Conservation (phyloP, 2,113 vertebrate genomes). For the Engystomops pustulosus region DNA sequence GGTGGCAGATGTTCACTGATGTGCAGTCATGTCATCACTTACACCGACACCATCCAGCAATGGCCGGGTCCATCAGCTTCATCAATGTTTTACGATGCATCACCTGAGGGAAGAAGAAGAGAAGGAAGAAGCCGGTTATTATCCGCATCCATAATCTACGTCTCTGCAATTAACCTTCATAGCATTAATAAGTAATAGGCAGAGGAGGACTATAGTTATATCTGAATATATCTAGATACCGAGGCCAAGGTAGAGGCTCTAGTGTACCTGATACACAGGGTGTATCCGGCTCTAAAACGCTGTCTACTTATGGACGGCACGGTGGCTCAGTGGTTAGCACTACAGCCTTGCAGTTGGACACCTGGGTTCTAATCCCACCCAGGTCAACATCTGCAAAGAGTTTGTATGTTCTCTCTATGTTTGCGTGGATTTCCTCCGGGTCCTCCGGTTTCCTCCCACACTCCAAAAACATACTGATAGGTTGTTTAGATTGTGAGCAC, state of each 20-base stretch:
- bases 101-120: constrained; percentile 55
- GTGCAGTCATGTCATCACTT: constrained; percentile 68
- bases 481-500: no score
- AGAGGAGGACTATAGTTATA: background rate
- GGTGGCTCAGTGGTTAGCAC: no score
- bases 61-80: constrained; percentile 61
- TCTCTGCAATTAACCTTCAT: constrained; percentile 54
- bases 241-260: background rate
- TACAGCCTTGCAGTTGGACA: no score
- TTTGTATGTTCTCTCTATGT: no score
- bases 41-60: constrained; percentile 63
- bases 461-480: no score
- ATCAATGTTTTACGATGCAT: constrained; percentile 64
- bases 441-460: no score
- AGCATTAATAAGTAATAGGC: constrained; percentile 56
- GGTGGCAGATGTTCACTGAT: constrained; percentile 67
- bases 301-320: no score
- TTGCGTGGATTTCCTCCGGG: no score
- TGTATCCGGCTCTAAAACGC: no score
- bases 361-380: no score
- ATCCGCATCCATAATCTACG: constrained; percentile 40
- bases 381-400: no score
- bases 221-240: background rate
- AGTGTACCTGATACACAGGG: no score
- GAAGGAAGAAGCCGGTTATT: constrained; percentile 48